A percentile compares a stretch with the other conserved stretches of the same genome.
phyloP scores from a whole-genome alignment of 1,140 invertebrate genomes.

The Drosophila littoralis region DNA sequence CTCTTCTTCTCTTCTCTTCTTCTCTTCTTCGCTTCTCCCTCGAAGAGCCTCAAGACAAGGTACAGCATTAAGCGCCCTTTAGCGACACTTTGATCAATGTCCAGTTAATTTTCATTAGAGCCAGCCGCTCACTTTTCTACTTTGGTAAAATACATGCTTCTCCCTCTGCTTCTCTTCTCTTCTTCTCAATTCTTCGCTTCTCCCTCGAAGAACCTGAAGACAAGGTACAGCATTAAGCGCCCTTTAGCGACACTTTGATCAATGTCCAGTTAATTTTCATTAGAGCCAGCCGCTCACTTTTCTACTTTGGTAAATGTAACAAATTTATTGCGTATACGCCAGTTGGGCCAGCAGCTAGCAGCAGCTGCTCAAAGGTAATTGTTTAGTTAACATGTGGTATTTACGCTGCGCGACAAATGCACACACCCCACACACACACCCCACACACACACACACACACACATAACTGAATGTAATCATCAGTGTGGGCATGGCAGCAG shows the following conservation, averaged over 20 bases:
- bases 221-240: too few relatives aligned
- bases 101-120: constrained; percentile 1
- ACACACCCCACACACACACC: constrained; percentile 27
- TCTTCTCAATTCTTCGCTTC: too few relatives aligned
- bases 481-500: constrained; percentile 21
- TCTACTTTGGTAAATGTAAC: constrained; percentile 1
- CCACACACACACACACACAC: constrained; percentile 23
- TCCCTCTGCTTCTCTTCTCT: too few relatives aligned
- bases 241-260: background rate
- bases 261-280: constrained; percentile 3
- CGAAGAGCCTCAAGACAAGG: too few relatives aligned
- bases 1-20: too few relatives aligned
- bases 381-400: constrained; percentile 80
- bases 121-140: background rate
- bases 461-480: constrained; percentile 51
- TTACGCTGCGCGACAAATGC: constrained; percentile 56
- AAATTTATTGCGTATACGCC: constrained; percentile 64
- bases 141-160: too few relatives aligned
- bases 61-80: too few relatives aligned
- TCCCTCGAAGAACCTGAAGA: too few relatives aligned
- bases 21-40: too few relatives aligned
- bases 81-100: background rate
- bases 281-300: background rate
- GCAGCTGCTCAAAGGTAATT: constrained; percentile 60
- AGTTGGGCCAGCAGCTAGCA: constrained; percentile 34